Evolutionary conservation across 2,113 vertebrate species (phyloP).

Genomic region (Catharus fuscescens): DNA sequence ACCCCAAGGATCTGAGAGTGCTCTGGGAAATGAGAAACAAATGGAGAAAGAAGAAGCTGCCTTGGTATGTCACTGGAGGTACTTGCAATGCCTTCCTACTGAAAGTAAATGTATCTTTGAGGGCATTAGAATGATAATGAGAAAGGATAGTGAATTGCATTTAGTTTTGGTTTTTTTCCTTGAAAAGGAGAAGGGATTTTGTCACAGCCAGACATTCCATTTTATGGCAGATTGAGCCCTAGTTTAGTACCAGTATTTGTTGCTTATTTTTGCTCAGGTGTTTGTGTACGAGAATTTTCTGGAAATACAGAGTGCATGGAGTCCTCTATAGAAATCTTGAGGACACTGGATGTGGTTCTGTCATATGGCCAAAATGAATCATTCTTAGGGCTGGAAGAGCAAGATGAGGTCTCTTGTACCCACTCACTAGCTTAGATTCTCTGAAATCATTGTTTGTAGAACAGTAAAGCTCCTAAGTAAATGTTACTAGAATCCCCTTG

Average conservation of each 20-base stretch:
- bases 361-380: neutral
- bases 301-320: neutral
- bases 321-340: neutral
- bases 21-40: conserved; percentile 55
- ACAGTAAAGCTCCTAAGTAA: neutral
- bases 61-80: conserved; percentile 55
- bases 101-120: neutral
- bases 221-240: neutral
- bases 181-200: neutral
- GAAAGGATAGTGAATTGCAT: neutral
- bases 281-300: neutral
- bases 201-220: neutral
- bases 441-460: neutral
- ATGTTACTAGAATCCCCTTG: neutral
- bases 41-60: conserved; percentile 45
- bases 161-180: neutral
- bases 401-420: neutral
- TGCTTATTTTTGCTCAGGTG: neutral
- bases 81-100: neutral
- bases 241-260: neutral
- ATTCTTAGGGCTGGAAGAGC: neutral
- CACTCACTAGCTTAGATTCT: neutral
- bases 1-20: conserved; percentile 39
- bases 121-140: neutral
- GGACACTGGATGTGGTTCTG: rapidly evolving